Percentiles rank a stretch among this genome's conserved stretches.
Evolutionary conservation across 2,113 vertebrate genomes (phyloP).

Genomic region (Clarias gariepinus): DNA sequence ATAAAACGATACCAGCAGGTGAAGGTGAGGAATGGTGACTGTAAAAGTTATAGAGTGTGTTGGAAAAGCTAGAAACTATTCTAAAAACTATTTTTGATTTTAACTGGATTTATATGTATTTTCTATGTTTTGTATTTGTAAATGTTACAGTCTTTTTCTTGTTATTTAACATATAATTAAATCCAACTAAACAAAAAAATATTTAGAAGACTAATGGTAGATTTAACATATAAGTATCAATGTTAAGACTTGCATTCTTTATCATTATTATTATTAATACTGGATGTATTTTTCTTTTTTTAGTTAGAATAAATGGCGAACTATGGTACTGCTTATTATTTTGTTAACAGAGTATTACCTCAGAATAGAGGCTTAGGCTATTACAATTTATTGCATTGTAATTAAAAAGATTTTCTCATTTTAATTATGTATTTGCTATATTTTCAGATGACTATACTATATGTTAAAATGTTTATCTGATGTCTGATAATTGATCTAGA

Average conservation of each 20-base stretch:
- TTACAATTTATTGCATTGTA: neutral
- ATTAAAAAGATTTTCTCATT: neutral
- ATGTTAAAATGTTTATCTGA: constrained; percentile 17
- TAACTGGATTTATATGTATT: constrained; percentile 50
- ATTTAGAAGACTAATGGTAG: neutral
- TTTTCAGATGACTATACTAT: constrained; percentile 21
- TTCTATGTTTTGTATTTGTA: constrained; percentile 61
- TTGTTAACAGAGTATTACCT: neutral
- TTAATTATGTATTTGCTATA: neutral
- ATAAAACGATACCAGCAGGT: constrained; percentile 44
- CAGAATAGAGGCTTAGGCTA: constrained; percentile 1
- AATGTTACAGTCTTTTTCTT: constrained; percentile 19
- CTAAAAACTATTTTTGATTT: constrained; percentile 50
- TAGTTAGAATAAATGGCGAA: constrained; percentile 4
- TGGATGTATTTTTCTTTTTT: constrained; percentile 20
- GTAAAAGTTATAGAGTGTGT: constrained; percentile 36
- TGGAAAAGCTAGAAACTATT: constrained; percentile 33
- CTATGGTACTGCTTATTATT: constrained; percentile 16
- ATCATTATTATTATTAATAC: neutral
- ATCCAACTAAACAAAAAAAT: neutral
- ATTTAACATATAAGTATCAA: neutral
- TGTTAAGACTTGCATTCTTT: constrained; percentile 2
- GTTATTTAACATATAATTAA: constrained; percentile 14
- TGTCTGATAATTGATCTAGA: neutral
- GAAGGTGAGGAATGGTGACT: constrained; percentile 8